Evolutionary conservation across 2,888 invertebrate genomes (phyloP).

Genomic region (Stenolophus ochropezus): DNA sequence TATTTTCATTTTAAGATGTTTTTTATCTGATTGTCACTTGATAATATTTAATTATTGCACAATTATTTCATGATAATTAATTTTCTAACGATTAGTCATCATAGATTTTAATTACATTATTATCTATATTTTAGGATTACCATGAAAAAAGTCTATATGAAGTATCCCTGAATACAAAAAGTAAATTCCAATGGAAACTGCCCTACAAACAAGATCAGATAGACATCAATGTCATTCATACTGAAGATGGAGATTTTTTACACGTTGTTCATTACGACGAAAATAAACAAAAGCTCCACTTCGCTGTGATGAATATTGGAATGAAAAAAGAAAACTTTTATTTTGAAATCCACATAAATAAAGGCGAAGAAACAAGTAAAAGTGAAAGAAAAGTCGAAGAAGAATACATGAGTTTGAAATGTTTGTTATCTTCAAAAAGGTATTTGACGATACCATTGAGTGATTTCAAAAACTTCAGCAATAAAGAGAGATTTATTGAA

Average conservation of each 20-base stretch:
- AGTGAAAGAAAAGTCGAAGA: constrained; percentile 24
- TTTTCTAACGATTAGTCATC: no score
- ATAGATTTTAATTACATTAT: background rate
- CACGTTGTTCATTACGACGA: constrained; percentile 46
- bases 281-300: background rate
- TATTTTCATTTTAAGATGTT: no score
- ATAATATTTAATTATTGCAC: no score
- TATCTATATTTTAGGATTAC: constrained; percentile 3
- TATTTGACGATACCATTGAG: constrained; percentile 4
- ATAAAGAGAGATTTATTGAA: constrained; percentile 43
- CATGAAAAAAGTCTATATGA: constrained; percentile 39
- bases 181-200: constrained; percentile 43
- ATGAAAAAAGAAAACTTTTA: background rate
- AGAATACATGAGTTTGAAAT: background rate
- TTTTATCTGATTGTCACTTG: no score
- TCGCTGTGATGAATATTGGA: constrained; percentile 34
- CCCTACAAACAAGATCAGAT: constrained; percentile 46
- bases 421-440: background rate
- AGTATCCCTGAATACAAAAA: background rate
- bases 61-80: no score
- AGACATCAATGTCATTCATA: constrained; percentile 42
- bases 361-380: background rate
- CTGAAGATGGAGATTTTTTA: constrained; percentile 18
- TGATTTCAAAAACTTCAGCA: constrained; percentile 30
- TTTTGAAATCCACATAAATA: constrained; percentile 40